Percentiles rank a stretch among this genome's conserved stretches.
Conservation (phyloP, 1,140 invertebrate genomes). For the Lordiphosa stackelbergi region DNA sequence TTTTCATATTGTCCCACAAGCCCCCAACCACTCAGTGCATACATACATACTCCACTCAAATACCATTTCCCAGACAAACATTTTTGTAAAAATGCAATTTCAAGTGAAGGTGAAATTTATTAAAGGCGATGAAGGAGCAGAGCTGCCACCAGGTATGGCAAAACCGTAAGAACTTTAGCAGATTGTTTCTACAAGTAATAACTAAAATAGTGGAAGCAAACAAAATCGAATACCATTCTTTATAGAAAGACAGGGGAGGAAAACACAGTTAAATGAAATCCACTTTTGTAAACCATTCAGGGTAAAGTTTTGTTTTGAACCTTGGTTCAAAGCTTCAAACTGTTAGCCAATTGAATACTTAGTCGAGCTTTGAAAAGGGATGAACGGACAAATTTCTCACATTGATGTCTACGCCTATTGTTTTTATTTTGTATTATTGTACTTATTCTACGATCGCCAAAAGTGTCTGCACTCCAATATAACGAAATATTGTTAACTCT, state of each 20-base stretch:
- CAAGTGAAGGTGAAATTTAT: constrained; percentile 52
- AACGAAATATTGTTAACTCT: no score
- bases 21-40: constrained; percentile 3
- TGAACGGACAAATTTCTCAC: no score
- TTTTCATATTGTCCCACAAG: constrained; percentile 53
- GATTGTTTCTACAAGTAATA: constrained; percentile 61
- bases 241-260: not conserved
- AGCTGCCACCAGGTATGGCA: not conserved
- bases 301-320: no score
- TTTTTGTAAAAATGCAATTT: constrained; percentile 71
- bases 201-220: constrained; percentile 9
- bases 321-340: no score
- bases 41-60: constrained; percentile 16
- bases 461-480: no score
- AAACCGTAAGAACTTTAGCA: constrained; percentile 43
- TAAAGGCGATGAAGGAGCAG: not conserved
- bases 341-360: no score
- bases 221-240: constrained; percentile 14
- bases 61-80: constrained; percentile 46
- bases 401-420: no score
- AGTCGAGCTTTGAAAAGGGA: no score
- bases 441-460: no score
- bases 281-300: no score
- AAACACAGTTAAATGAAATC: no score
- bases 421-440: no score